Evolutionary conservation across 2,797 vertebrate genomes (phyloP), one percentile per base, ranked within the genome.

Genomic region (Hemibagrus guttatus): DNA sequence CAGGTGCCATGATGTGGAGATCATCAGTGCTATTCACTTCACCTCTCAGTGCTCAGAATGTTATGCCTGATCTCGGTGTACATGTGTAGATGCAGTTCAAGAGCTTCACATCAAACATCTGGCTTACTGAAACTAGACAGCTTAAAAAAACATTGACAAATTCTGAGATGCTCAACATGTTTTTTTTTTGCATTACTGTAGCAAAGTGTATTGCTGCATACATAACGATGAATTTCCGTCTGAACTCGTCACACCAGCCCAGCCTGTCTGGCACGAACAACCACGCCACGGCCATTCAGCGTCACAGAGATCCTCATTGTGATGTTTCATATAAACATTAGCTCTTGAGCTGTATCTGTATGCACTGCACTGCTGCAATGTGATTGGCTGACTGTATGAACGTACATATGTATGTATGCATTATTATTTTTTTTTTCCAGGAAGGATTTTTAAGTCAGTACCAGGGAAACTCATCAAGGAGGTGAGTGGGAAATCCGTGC

Each of bases 381-480:
- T 23, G 54, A 58, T 54, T 19, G 74, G 74, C 75, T 56, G 75
- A 23, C 31, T 56, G 31, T 16, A 13, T 17, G 31, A 52, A n/a
- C 17, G 5, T 14, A 1, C 6, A 42, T 42, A 1, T 78, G 11
- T 56, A 19, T 19, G 2, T 35, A 78, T 16, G 23, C 1, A 8
- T 80, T 6, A 61, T 39, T 39, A 7, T 71, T 85, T 74, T 66
- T 82, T 8, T 14, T 75, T 71, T 81, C 7, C 52, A 91, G 90
- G 90, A 31, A 90, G 90, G 84, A 91, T 91, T 19, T 90, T 91
- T 56, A 91, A 91, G 76, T 90, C 90, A 1, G 90, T 91, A 31
- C 89, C 90, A 26, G 87, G 88, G 56, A 91, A 91, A 64, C 86
- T 91, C 28, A 91, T 91, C 1, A 91, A 91, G 87, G 90, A 91